These are phyloP conservation scores for Agrilus mali DNA, from an alignment of 2,888 invertebrate species.

Conservation along the genomic window DNA sequence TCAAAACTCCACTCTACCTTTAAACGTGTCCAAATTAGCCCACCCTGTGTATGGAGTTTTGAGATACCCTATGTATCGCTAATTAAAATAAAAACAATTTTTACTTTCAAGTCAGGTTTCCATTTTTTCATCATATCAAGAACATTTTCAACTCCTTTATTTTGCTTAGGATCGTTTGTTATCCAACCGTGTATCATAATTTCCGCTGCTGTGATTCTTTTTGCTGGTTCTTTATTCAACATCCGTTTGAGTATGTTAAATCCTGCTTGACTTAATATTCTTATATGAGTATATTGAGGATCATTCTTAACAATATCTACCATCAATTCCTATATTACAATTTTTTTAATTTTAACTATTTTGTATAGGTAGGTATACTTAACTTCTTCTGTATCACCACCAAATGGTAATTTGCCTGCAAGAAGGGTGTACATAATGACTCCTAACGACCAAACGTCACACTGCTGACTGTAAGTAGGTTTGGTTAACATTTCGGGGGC, in stretches of 20 bases:
- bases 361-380: background rate
- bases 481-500: conserved; percentile 44
- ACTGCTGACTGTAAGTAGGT: conserved; percentile 43
- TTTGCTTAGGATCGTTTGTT: conserved; percentile 7
- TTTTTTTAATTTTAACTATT: too few relatives aligned
- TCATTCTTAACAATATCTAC: too few relatives aligned
- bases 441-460: conserved; percentile 47
- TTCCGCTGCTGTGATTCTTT: conserved; percentile 39
- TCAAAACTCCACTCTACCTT: too few relatives aligned
- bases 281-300: background rate
- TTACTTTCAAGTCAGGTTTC: conserved; percentile 28
- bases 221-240: conserved; percentile 39
- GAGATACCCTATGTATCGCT: background rate
- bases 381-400: too few relatives aligned
- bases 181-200: conserved; percentile 37
- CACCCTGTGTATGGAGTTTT: too few relatives aligned
- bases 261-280: conserved; percentile 20
- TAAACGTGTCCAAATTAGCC: too few relatives aligned
- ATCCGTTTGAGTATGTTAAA: conserved; percentile 34
- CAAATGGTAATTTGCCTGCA: conserved; percentile 30
- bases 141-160: conserved; percentile 27
- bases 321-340: too few relatives aligned
- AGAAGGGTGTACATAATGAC: conserved; percentile 40
- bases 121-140: conserved; percentile 35
- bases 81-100: too few relatives aligned